Percentiles rank a stretch among this genome's conserved stretches.
Evolutionary conservation across 2,113 vertebrate genomes (phyloP).

Genomic region (Cricetomys ansorgei): DNA sequence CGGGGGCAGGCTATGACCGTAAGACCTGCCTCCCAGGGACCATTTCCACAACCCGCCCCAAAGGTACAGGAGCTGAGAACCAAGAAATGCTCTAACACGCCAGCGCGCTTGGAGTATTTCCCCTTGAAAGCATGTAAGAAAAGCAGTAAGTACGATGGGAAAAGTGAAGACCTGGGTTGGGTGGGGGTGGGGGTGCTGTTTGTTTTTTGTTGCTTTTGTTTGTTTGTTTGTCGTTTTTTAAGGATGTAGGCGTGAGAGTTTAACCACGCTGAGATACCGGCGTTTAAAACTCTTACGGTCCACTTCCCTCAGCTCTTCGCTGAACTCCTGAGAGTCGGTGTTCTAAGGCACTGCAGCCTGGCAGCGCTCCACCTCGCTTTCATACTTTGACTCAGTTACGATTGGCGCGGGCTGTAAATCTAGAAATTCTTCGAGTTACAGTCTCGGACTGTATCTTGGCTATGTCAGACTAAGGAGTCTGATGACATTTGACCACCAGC

Average conservation of each 20-base stretch:
- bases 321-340: background rate
- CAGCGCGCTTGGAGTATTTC: too few relatives aligned
- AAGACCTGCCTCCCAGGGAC: background rate
- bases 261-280: background rate
- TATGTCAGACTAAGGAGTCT: background rate
- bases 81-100: background rate
- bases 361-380: constrained; percentile 5
- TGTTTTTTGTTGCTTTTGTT: background rate
- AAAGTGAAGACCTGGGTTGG: background rate
- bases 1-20: background rate
- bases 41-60: background rate
- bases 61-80: too few relatives aligned
- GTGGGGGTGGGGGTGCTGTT: background rate
- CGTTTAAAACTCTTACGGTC: background rate
- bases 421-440: background rate
- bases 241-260: background rate
- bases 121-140: background rate
- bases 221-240: background rate
- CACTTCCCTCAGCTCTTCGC: background rate
- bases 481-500: background rate
- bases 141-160: background rate
- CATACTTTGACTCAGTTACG: background rate
- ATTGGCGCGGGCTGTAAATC: background rate
- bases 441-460: background rate
- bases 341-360: background rate